phyloP scores from a whole-genome alignment of 2,888 invertebrate genomes.

The Listrodromus nycthemerus region DNA sequence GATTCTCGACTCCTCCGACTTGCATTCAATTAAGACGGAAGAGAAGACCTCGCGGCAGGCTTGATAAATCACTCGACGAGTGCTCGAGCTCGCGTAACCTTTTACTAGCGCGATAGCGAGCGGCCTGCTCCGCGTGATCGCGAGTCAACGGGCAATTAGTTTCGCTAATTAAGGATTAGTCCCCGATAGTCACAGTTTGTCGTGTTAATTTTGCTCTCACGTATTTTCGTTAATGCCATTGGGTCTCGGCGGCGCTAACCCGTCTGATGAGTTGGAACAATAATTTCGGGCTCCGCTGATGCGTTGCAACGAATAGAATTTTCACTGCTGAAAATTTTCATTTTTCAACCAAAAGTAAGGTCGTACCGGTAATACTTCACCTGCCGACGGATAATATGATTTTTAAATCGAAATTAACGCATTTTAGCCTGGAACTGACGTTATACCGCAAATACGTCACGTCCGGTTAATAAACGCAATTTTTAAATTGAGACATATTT shows the following conservation, averaged over 20 bases:
- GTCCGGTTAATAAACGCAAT: too few relatives aligned
- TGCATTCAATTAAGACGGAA: conserved; percentile 80
- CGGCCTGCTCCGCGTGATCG: conserved; percentile 65
- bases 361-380: too few relatives aligned
- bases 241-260: neutral
- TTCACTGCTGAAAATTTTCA: neutral
- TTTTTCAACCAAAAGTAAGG: too few relatives aligned
- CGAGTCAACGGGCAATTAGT: conserved; percentile 78
- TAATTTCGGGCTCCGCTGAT: neutral
- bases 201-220: conserved; percentile 78
- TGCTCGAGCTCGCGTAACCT: conserved; percentile 74
- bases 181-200: conserved; percentile 77
- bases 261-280: conserved; percentile 2
- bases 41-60: conserved; percentile 63
- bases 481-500: too few relatives aligned
- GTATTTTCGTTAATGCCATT: conserved; percentile 56
- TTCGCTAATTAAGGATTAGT: conserved; percentile 81
- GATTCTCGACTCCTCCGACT: conserved; percentile 71
- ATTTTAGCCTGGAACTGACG: too few relatives aligned
- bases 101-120: conserved; percentile 74
- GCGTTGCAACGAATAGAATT: neutral
- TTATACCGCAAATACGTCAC: too few relatives aligned
- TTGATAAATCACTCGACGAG: conserved; percentile 78
- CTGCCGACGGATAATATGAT: too few relatives aligned
- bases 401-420: too few relatives aligned